These are phyloP conservation scores for Tricholaema leucomelas DNA, from an alignment of 2,113 vertebrate species.

Conservation along the genomic window DNA sequence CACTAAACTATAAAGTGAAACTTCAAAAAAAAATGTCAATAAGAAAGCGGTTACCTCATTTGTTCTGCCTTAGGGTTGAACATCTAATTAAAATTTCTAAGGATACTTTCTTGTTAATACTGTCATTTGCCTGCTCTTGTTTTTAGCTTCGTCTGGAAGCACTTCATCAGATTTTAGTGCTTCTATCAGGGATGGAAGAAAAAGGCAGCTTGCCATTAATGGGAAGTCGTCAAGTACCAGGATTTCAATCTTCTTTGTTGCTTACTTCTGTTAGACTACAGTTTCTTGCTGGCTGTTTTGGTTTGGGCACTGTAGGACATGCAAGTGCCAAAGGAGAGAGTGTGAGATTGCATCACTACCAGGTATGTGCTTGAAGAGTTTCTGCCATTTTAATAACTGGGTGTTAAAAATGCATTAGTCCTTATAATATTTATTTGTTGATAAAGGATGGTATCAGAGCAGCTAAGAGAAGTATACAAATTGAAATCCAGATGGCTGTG, in stretches of 20 bases:
- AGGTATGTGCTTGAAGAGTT: constrained; percentile 73
- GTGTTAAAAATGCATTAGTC: not conserved
- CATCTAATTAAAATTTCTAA: not conserved
- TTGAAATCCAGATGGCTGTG: constrained; percentile 94
- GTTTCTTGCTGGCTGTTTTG: constrained; percentile 96
- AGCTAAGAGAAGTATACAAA: constrained; percentile 91
- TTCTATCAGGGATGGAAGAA: constrained; percentile 97
- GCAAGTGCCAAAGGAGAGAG: constrained; percentile 88
- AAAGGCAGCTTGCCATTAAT: constrained; percentile 81
- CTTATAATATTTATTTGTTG: constrained; percentile 2
- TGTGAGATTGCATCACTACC: constrained; percentile 94
- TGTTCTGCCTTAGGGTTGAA: not conserved
- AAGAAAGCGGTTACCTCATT: not conserved
- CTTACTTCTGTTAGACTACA: constrained; percentile 95
- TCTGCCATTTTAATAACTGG: not conserved
- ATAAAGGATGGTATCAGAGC: constrained; percentile 92
- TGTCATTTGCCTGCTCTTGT: constrained; percentile 18
- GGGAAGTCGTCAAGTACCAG: constrained; percentile 71
- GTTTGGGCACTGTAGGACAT: constrained; percentile 88
- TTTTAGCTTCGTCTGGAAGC: constrained; percentile 92
- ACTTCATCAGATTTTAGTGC: constrained; percentile 94
- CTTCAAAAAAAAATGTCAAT: rapidly evolving
- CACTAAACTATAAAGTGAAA: not conserved
- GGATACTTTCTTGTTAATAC: not conserved
- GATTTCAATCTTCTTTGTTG: constrained; percentile 89